These are phyloP conservation scores for Eupithecia inturbata DNA, from an alignment of 2,888 invertebrate genomes.

Conservation along the genomic window DNA sequence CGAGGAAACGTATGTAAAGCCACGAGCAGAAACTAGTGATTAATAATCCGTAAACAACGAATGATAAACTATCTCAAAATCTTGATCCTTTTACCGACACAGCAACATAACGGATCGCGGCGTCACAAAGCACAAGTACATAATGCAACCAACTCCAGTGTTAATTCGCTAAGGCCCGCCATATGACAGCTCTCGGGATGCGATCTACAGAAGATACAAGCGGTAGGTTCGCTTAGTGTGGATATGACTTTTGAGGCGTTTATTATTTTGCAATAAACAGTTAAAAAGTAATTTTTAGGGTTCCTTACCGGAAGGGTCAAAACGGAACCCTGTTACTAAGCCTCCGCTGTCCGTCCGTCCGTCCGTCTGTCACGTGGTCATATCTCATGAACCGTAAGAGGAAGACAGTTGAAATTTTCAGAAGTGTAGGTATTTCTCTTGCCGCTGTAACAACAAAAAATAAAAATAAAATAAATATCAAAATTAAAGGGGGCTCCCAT, in stretches of 20 bases:
- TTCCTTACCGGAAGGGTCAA: no score
- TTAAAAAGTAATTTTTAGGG: no score
- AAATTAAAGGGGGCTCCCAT: no score
- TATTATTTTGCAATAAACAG: no score
- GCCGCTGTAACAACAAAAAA: no score
- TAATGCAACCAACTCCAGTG: constrained; percentile 72
- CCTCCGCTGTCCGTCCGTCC: no score
- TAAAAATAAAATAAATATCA: no score
- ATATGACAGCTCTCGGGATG: constrained; percentile 76
- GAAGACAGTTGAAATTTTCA: no score
- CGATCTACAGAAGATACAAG: constrained; percentile 74
- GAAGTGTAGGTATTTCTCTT: no score
- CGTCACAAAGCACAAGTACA: constrained; percentile 59
- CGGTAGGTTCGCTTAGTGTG: constrained; percentile 50
- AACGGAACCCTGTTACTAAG: no score
- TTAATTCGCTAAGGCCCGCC: constrained; percentile 77
- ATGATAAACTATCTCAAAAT: constrained; percentile 2
- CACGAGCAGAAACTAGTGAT: background rate
- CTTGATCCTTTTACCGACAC: constrained; percentile 16
- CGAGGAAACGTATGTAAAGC: background rate
- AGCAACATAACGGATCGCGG: constrained; percentile 48
- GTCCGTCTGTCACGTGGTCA: no score
- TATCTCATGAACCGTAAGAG: no score
- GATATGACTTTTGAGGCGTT: constrained; percentile 47
- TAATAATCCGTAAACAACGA: background rate